Evolutionary conservation across 2,888 invertebrate species (phyloP).

Genomic region (Apamea crenata): DNA sequence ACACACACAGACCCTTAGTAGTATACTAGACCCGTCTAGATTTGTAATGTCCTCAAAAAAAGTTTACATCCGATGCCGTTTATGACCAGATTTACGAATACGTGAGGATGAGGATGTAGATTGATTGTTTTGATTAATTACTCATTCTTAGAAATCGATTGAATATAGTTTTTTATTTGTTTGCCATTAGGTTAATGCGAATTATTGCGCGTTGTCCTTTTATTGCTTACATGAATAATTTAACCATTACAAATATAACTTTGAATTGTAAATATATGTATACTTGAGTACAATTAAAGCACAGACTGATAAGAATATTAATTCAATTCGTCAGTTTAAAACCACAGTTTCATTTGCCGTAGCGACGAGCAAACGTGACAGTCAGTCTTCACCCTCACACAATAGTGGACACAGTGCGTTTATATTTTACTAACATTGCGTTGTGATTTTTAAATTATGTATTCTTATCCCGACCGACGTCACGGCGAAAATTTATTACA

Average conservation of each 20-base stretch:
- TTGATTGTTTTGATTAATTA: conserved; percentile 5
- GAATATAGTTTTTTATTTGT: conserved; percentile 21
- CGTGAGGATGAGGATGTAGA: neutral
- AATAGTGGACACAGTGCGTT: conserved; percentile 51
- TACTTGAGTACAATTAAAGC: conserved; percentile 34
- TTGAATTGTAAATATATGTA: conserved; percentile 29
- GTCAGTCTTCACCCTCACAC: conserved; percentile 40
- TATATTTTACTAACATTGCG: conserved; percentile 44
- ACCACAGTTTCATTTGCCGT: conserved; percentile 55
- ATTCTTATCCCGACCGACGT: conserved; percentile 71
- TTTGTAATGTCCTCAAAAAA: neutral
- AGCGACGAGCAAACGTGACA: conserved; percentile 58
- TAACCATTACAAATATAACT: conserved; percentile 22
- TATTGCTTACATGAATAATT: conserved; percentile 25
- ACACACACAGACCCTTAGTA: neutral
- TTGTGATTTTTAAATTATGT: conserved; percentile 67
- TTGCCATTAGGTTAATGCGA: conserved; percentile 34
- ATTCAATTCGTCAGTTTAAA: conserved; percentile 56
- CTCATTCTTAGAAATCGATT: conserved; percentile 33
- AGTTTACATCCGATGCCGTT: no score
- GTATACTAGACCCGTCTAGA: neutral
- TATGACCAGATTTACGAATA: neutral
- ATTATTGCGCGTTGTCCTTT: conserved; percentile 44
- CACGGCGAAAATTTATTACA: conserved; percentile 72
- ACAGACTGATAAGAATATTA: conserved; percentile 58